Conservation (phyloP, 2,888 invertebrate species). For the Pheosia gnoma region DNA sequence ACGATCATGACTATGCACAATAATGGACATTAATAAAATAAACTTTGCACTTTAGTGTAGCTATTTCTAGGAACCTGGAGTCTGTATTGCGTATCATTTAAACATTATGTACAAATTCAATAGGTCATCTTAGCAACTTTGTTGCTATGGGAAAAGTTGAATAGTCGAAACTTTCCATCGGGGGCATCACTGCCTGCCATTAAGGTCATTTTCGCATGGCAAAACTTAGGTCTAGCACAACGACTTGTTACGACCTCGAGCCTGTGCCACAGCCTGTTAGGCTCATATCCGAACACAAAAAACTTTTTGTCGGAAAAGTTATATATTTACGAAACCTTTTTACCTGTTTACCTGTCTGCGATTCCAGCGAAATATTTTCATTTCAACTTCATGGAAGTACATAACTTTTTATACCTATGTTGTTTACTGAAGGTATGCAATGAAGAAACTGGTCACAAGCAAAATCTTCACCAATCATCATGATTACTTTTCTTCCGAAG, state of each 20-base stretch:
- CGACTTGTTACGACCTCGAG: too few species aligned
- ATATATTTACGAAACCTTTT: conserved; percentile 11
- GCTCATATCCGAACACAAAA: too few species aligned
- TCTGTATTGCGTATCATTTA: background rate
- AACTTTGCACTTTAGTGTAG: background rate
- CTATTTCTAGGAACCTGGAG: background rate
- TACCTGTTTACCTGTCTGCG: conserved; percentile 13
- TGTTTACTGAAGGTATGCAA: background rate
- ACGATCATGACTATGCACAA: background rate
- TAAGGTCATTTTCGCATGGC: too few species aligned
- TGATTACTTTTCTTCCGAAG: background rate
- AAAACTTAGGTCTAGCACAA: too few species aligned
- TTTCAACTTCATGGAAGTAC: background rate
- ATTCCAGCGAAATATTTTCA: background rate
- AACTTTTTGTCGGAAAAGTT: conserved; percentile 9
- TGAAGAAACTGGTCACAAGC: background rate
- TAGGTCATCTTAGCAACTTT: conserved; percentile 1
- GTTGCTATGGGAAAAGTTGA: background rate
- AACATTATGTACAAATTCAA: background rate
- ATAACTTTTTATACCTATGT: conserved; percentile 5
- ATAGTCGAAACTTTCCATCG: background rate
- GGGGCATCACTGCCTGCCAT: too few species aligned
- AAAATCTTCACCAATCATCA: background rate
- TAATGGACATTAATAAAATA: background rate
- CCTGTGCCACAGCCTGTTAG: too few species aligned